Percentiles rank a stretch among this genome's conserved stretches.
These are phyloP conservation scores for Catonia carolina DNA, from an alignment of 2,888 invertebrate species.

Conservation along the genomic window DNA sequence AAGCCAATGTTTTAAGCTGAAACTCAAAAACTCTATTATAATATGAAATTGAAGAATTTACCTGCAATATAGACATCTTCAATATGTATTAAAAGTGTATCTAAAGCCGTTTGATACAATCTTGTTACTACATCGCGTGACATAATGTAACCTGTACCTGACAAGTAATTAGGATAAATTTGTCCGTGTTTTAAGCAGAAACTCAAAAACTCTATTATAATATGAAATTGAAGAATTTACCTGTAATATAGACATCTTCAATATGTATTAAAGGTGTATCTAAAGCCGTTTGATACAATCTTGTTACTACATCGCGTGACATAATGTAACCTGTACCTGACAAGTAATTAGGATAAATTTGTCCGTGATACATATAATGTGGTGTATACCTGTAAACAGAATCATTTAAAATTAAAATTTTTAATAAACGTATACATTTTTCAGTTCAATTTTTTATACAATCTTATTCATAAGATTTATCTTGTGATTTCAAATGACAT, in stretches of 20 bases:
- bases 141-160: conserved; percentile 74
- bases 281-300: conserved; percentile 60
- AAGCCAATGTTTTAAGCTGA: too few species aligned
- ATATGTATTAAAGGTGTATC: conserved; percentile 64
- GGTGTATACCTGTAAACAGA: conserved; percentile 60
- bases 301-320: conserved; percentile 57
- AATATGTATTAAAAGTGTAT: conserved; percentile 64
- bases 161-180: conserved; percentile 71
- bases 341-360: conserved; percentile 69
- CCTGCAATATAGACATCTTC: conserved; percentile 78
- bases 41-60: too few species aligned
- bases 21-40: too few species aligned
- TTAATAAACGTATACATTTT: conserved; percentile 20
- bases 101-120: conserved; percentile 59
- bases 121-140: conserved; percentile 58
- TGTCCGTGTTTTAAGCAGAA: too few species aligned
- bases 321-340: conserved; percentile 77
- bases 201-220: too few species aligned
- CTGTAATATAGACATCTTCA: conserved; percentile 75
- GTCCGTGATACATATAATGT: conserved; percentile 64
- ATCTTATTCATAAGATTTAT: too few species aligned
- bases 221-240: conserved; percentile 43
- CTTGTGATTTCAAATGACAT: too few species aligned
- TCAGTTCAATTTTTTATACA: too few species aligned
- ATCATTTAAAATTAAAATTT: background rate